phyloP scores from a whole-genome alignment of 2,113 vertebrate species.

The Sturnus vulgaris region DNA sequence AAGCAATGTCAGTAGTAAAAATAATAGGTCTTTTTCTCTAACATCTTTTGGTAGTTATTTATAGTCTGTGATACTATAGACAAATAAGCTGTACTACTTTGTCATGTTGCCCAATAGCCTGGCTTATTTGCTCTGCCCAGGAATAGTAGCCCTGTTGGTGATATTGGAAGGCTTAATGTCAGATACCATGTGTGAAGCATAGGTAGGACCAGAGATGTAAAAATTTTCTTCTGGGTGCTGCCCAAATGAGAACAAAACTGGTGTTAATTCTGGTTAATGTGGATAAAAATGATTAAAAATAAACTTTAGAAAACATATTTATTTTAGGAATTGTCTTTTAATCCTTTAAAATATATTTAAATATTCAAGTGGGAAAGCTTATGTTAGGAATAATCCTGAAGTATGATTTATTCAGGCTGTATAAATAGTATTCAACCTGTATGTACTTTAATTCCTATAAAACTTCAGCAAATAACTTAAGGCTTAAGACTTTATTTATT shows the following conservation, averaged over 20 bases:
- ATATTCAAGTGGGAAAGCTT: not conserved
- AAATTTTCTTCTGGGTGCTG: not conserved
- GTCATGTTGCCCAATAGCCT: not conserved
- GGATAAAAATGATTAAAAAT: not conserved
- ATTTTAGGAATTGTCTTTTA: not conserved
- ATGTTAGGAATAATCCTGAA: not conserved
- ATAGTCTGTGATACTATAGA: not conserved
- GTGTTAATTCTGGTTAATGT: not conserved
- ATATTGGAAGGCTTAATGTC: not conserved
- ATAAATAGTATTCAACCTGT: not conserved
- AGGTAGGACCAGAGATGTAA: not conserved
- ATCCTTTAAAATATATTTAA: not conserved
- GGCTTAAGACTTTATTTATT: not conserved
- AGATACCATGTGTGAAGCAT: fast-evolving
- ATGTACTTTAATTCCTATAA: not conserved
- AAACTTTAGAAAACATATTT: not conserved
- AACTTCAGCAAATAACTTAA: not conserved
- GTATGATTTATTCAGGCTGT: not conserved
- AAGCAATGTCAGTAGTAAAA: not conserved
- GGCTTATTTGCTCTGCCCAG: not conserved
- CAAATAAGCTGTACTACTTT: not conserved
- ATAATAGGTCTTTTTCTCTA: not conserved
- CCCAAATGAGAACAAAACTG: not conserved
- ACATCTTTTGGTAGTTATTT: not conserved
- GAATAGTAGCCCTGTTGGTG: not conserved